Conservation (phyloP, 2,888 invertebrate genomes). For the Drosophila prostipennis region DNA sequence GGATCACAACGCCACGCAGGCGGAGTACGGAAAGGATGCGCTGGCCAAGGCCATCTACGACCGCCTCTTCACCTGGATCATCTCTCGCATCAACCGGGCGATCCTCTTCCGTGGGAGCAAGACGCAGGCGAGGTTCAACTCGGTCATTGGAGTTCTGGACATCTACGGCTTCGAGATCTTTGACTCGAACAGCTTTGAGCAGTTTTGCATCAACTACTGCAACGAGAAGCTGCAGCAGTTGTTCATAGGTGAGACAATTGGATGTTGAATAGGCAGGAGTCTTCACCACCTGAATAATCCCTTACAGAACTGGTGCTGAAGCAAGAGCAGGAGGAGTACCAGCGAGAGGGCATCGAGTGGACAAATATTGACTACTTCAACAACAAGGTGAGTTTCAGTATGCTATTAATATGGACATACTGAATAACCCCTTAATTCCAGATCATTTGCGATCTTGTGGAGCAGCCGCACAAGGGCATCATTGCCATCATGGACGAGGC, state of each 20-base stretch:
- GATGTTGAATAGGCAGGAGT: rapidly evolving
- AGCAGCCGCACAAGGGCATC: slow-evolving; percentile 95
- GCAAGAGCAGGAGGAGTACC: slow-evolving; percentile 99
- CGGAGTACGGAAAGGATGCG: slow-evolving; percentile 95
- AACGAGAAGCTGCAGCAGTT: slow-evolving; percentile 99
- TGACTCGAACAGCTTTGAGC: slow-evolving; percentile 98
- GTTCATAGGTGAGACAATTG: slow-evolving; percentile 90
- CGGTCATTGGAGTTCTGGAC: slow-evolving; percentile 93
- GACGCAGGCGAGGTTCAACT: slow-evolving; percentile 79
- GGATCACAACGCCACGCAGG: slow-evolving; percentile 93
- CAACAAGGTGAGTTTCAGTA: slow-evolving; percentile 88
- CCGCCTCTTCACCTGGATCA: slow-evolving; percentile 97
- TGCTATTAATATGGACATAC: neutral
- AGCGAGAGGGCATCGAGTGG: slow-evolving; percentile 98
- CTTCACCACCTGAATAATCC: neutral
- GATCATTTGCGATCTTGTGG: slow-evolving; percentile 97
- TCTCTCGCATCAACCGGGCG: slow-evolving; percentile 94
- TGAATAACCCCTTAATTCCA: slow-evolving; percentile 25
- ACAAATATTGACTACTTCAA: slow-evolving; percentile 97
- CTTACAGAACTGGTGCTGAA: slow-evolving; percentile 95
- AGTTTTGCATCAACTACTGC: slow-evolving; percentile 99
- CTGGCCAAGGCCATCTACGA: slow-evolving; percentile 97
- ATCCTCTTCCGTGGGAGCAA: slow-evolving; percentile 89
- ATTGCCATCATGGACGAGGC: slow-evolving; percentile 98
- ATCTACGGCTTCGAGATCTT: slow-evolving; percentile 99